phyloP scores from a whole-genome alignment of 2,113 vertebrate genomes.

The Istiophorus platypterus region DNA sequence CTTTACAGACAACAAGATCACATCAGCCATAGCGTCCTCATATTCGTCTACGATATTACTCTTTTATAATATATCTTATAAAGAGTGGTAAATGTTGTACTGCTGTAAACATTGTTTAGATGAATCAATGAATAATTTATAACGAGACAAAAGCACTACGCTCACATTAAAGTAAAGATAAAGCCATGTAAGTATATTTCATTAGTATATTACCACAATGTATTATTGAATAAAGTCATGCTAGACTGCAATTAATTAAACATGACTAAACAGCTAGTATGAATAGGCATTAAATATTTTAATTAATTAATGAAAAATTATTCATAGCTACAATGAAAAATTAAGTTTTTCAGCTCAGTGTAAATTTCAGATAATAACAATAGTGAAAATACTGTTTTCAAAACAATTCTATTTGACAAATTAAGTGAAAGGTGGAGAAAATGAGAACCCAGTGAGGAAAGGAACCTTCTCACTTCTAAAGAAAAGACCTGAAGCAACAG shows the following conservation, averaged over 20 bases:
- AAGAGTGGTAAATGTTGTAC: too few species aligned
- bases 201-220: not conserved
- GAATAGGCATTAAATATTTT: not conserved
- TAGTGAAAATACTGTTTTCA: not conserved
- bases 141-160: not conserved
- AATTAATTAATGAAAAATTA: too few species aligned
- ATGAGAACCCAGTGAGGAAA: constrained; percentile 89
- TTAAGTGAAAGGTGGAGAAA: constrained; percentile 79
- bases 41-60: not conserved
- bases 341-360: not conserved
- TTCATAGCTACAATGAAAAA: too few species aligned
- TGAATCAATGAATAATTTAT: too few species aligned
- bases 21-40: not conserved
- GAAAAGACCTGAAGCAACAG: constrained; percentile 88
- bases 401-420: constrained; percentile 87
- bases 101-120: too few species aligned
- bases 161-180: not conserved
- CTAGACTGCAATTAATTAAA: not conserved
- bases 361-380: not conserved
- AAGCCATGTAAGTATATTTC: not conserved
- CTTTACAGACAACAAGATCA: not conserved
- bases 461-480: constrained; percentile 80
- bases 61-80: not conserved
- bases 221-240: not conserved
- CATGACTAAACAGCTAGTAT: not conserved